Percentiles rank a stretch among this genome's conserved stretches.
These are phyloP conservation scores for Uria lomvia DNA, from an alignment of 2,113 vertebrate species.

Conservation along the genomic window DNA sequence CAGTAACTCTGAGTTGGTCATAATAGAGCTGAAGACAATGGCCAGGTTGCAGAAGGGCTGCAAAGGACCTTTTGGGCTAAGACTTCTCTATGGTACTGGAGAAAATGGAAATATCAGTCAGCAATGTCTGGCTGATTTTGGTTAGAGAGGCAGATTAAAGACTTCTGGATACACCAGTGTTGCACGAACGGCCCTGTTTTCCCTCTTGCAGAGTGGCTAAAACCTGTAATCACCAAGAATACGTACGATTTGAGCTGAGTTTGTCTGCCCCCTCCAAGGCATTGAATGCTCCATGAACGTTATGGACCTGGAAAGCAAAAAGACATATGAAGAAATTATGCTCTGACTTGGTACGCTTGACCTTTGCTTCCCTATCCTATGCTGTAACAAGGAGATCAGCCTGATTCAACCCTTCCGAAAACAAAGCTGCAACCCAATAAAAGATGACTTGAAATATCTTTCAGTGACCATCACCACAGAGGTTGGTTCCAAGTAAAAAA, in stretches of 20 bases:
- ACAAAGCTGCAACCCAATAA: background rate
- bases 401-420: background rate
- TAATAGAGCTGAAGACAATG: background rate
- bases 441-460: constrained; percentile 11
- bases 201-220: background rate
- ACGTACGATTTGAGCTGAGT: constrained; percentile 92
- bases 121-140: background rate
- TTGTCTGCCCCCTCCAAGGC: constrained; percentile 91
- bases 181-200: background rate
- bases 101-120: background rate
- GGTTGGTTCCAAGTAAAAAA: background rate
- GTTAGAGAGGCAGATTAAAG: background rate
- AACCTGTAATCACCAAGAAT: background rate
- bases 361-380: background rate
- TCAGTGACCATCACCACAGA: background rate
- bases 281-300: constrained; percentile 94
- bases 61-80: background rate
- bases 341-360: background rate
- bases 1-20: background rate
- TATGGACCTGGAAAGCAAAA: constrained; percentile 81
- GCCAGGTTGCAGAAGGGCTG: background rate
- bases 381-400: background rate
- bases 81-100: background rate
- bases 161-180: background rate
- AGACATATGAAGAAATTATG: background rate